phyloP scores from a whole-genome alignment of 2,797 vertebrate genomes.

The Synanceia verrucosa region DNA sequence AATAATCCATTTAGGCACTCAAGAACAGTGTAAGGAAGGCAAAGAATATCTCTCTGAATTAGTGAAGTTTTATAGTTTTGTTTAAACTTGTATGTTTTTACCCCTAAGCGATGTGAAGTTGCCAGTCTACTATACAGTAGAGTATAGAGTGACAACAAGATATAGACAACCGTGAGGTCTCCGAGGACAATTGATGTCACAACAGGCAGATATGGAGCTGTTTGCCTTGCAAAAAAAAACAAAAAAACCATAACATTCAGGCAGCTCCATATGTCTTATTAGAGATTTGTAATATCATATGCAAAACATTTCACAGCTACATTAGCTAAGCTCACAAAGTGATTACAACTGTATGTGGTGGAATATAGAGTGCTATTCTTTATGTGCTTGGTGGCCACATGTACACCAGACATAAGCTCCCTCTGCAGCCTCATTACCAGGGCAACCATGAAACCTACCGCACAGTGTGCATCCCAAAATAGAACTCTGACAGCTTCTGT shows the following conservation, averaged over 20 bases:
- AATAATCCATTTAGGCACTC: constrained; percentile 54
- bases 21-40: constrained; percentile 9
- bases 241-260: not conserved
- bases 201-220: constrained; percentile 13
- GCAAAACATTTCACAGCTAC: constrained; percentile 24
- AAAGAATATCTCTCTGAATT: constrained; percentile 21
- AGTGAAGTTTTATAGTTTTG: constrained; percentile 6
- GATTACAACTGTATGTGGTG: constrained; percentile 1
- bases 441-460: constrained; percentile 42
- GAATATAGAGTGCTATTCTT: constrained; percentile 4
- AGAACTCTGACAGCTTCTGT: constrained; percentile 64
- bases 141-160: too few species aligned
- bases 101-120: not conserved
- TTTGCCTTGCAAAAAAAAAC: not conserved
- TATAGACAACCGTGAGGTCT: constrained; percentile 4
- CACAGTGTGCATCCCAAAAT: constrained; percentile 56
- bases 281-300: constrained; percentile 37
- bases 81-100: constrained; percentile 24
- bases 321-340: constrained; percentile 1
- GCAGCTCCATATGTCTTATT: constrained; percentile 29
- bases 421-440: constrained; percentile 64
- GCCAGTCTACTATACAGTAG: not conserved
- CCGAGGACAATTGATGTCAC: not conserved
- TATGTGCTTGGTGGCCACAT: constrained; percentile 27
- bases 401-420: constrained; percentile 33